Evolutionary conservation across 2,888 invertebrate genomes (phyloP).

Genomic region (Synanthedon vespiformis): DNA sequence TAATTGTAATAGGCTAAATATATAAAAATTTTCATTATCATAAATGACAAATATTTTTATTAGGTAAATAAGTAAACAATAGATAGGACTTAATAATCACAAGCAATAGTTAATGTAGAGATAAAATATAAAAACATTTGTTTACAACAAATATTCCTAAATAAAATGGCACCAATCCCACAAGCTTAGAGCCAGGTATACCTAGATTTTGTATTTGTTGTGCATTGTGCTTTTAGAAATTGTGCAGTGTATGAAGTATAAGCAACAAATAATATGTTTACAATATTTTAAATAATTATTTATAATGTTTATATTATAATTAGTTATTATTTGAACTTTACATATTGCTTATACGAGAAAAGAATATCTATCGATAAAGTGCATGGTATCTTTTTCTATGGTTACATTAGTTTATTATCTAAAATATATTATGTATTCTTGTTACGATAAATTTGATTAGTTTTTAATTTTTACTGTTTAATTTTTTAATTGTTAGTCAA

Average conservation of each 20-base stretch:
- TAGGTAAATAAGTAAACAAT: too few relatives aligned
- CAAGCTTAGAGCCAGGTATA: slow-evolving; percentile 11
- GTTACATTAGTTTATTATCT: slow-evolving; percentile 1
- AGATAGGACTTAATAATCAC: too few relatives aligned
- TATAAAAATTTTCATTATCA: too few relatives aligned
- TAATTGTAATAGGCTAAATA: too few relatives aligned
- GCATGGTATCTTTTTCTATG: slow-evolving; percentile 50
- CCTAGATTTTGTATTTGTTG: slow-evolving; percentile 1
- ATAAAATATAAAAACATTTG: too few relatives aligned
- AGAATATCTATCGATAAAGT: slow-evolving; percentile 16
- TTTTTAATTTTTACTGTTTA: not conserved
- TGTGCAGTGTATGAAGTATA: slow-evolving; percentile 3
- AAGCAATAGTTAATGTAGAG: too few relatives aligned
- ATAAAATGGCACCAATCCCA: slow-evolving; percentile 15
- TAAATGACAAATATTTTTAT: too few relatives aligned
- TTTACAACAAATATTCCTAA: not conserved
- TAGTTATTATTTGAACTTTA: not conserved
- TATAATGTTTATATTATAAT: not conserved
- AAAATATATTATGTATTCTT: not conserved
- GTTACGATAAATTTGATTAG: not conserved
- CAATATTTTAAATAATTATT: not conserved
- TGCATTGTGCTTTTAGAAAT: slow-evolving; percentile 3
- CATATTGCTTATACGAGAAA: not conserved
- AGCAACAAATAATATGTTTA: not conserved
- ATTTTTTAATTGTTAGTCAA: not conserved